These are phyloP conservation scores for Heterotilapia buettikoferi DNA, from an alignment of 2,113 vertebrate species.

Conservation along the genomic window DNA sequence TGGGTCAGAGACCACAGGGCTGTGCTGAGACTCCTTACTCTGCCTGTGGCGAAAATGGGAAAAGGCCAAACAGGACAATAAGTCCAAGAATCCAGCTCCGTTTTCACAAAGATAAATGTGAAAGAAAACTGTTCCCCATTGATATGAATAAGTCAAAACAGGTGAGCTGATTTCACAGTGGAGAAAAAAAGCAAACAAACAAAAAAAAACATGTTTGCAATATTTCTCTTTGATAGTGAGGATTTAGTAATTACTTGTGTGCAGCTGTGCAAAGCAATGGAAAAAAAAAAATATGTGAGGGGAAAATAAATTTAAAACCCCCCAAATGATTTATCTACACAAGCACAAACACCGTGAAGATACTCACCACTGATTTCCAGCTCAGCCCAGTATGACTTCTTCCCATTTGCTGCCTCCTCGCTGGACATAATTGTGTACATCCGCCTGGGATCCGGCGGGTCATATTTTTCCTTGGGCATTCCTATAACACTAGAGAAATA, in stretches of 20 bases:
- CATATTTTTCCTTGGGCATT: conserved; percentile 99
- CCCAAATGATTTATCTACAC: background rate
- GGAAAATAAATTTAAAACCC: background rate
- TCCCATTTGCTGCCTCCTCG: conserved; percentile 94
- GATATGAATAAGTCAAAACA: background rate
- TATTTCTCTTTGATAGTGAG: background rate
- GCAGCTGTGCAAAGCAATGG: background rate
- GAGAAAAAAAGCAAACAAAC: background rate
- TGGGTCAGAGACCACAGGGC: conserved; percentile 96
- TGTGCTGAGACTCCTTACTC: conserved; percentile 92
- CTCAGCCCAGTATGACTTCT: conserved; percentile 98
- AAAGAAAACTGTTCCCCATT: background rate
- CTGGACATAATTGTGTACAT: conserved; percentile 99
- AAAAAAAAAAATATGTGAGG: background rate
- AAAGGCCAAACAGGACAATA: background rate
- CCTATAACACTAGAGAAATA: conserved; percentile 74
- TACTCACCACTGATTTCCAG: conserved; percentile 96
- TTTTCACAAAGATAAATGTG: background rate
- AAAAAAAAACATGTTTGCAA: background rate
- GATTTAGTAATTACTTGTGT: background rate
- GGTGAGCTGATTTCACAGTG: background rate
- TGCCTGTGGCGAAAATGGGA: conserved; percentile 67
- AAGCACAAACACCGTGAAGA: background rate
- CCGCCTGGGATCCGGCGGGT: conserved; percentile 96
- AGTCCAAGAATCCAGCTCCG: background rate